These are phyloP conservation scores for Phrynocephalus guinanensis DNA, from an alignment of 2,797 vertebrate genomes.

Conservation along the genomic window DNA sequence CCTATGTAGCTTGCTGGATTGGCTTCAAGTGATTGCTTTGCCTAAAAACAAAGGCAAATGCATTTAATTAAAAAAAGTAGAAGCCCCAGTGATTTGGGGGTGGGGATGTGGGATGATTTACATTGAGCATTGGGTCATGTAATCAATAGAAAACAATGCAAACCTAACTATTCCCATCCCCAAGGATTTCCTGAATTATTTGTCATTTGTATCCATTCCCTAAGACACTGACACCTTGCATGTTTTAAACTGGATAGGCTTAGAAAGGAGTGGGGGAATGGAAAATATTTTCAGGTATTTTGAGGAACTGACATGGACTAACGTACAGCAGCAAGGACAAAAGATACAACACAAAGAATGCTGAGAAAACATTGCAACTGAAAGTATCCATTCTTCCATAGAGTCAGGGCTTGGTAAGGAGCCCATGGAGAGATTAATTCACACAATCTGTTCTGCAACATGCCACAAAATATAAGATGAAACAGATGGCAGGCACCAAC, in stretches of 20 bases:
- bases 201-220: no score
- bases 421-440: background rate
- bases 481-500: background rate
- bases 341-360: background rate
- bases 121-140: no score
- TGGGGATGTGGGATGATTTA: no score
- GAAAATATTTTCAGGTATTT: background rate
- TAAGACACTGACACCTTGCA: no score
- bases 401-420: background rate
- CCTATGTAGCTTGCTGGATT: no score
- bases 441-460: background rate
- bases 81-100: no score
- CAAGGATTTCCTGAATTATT: no score
- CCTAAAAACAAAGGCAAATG: no score
- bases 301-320: background rate
- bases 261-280: background rate
- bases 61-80: no score
- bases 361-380: background rate
- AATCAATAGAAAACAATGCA: no score
- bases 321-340: background rate
- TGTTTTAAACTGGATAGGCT: background rate
- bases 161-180: no score
- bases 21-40: no score
- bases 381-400: background rate
- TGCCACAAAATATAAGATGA: background rate